Percentiles rank a stretch among this genome's conserved stretches.
Conservation (phyloP, 1,140 invertebrate genomes). For the Megalopta genalis region DNA sequence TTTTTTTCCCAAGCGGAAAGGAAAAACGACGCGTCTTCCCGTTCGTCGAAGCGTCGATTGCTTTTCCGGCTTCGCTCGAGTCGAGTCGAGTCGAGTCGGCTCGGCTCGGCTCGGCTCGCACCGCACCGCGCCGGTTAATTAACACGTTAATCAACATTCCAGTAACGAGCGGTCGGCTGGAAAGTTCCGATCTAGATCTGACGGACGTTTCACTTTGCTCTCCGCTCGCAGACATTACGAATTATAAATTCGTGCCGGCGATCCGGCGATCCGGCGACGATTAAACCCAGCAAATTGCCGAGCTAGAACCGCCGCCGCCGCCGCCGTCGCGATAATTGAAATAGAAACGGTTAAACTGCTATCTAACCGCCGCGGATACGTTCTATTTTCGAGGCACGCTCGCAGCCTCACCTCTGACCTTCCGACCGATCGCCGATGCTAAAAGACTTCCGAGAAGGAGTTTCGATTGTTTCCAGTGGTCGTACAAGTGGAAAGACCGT, state of each 20-base stretch:
- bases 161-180: slow-evolving; percentile 17
- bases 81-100: too few species aligned
- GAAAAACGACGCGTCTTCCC: too few species aligned
- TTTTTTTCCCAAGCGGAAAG: neutral
- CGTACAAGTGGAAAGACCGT: slow-evolving; percentile 6
- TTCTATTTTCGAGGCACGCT: slow-evolving; percentile 43
- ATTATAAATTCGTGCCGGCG: slow-evolving; percentile 21
- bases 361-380: slow-evolving; percentile 7
- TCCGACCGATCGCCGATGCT: slow-evolving; percentile 20
- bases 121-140: slow-evolving; percentile 13
- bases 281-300: slow-evolving; percentile 35
- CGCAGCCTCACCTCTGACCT: slow-evolving; percentile 33
- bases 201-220: slow-evolving; percentile 35
- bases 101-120: too few species aligned
- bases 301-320: neutral
- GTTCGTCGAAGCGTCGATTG: too few species aligned
- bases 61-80: too few species aligned
- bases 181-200: slow-evolving; percentile 41
- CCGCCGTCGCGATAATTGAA: slow-evolving; percentile 32
- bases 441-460: slow-evolving; percentile 26
- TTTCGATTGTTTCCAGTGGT: slow-evolving; percentile 5
- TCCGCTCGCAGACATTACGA: slow-evolving; percentile 1
- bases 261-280: slow-evolving; percentile 22
- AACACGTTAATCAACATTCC: slow-evolving; percentile 46
- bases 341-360: slow-evolving; percentile 33